Evolutionary conservation across 2,113 vertebrate genomes (phyloP), one percentile per base, ranked within the genome.

Genomic region (Ictalurus punctatus): DNA sequence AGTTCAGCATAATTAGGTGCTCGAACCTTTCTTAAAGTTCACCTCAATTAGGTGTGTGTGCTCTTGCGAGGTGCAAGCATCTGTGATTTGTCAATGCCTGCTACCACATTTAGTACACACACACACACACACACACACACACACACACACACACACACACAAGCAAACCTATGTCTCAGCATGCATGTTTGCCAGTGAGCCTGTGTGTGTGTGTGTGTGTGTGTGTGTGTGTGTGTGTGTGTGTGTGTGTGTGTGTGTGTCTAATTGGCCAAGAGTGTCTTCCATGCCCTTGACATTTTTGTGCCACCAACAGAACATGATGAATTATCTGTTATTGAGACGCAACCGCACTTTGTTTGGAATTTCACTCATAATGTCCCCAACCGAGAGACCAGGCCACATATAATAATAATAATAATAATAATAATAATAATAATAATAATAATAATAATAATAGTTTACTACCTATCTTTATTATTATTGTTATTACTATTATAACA

Each of bases 1-100:
- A 98, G 95, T 97, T 97, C 96, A 97, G 93, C 93, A 97, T 98
- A 97, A 98, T 98, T 97, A 97, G 94, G 93, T 95, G 86, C 92
- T 94, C 93, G 93, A 23, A 92, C 94, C 92, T 92, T 93, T 94
- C 92, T 92, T 95, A 97, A 98, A 98, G 96, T 98, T 98, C 97
- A 97, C 96, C 96, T 97, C 96, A 97, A 97, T 98, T 97, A 97
- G 94, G 95, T 94, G 95, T 95, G 95, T 95, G 95, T 93, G 94
- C 93, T 94, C 94, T 96, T 94, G 94, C 94, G 93, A 94, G 92
- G 94, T 90, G 17, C 83, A 93, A 94, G 91, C 94, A 93, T 90
- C 88, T 89, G 94, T 92, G 93, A 96, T 96, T 95, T 95, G 95
- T 96, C 95, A 95, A 91, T 93, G 94, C 94, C 93, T 91, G 85